phyloP scores from a whole-genome alignment of 2,888 invertebrate species.

The Timandra comae region DNA sequence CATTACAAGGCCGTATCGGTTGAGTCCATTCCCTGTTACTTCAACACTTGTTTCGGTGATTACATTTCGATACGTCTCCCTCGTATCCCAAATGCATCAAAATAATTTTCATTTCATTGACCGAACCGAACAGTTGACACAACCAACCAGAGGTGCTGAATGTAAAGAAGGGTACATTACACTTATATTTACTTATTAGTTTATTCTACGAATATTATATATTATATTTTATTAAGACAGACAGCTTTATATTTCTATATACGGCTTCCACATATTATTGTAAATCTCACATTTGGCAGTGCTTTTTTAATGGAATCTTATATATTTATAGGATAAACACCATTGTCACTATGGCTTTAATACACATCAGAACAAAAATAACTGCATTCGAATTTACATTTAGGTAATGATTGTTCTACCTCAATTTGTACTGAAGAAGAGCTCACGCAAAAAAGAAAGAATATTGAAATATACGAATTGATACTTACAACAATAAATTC shows the following conservation, averaged over 20 bases:
- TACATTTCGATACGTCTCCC: conserved; percentile 19
- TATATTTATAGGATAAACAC: background rate
- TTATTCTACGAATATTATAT: too few relatives aligned
- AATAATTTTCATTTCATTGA: conserved; percentile 47
- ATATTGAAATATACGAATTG: background rate
- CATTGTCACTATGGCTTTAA: conserved; percentile 1
- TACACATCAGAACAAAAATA: conserved; percentile 1
- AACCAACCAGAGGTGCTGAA: conserved; percentile 23
- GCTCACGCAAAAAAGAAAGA: conserved; percentile 14
- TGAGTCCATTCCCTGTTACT: conserved; percentile 4
- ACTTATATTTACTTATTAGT: too few relatives aligned
- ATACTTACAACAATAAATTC: too few relatives aligned
- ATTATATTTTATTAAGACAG: background rate
- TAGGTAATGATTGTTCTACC: conserved; percentile 12
- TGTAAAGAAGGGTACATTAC: conserved; percentile 24
- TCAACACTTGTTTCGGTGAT: conserved; percentile 5
- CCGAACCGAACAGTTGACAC: conserved; percentile 3
- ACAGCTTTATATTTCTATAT: conserved; percentile 22
- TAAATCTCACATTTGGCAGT: conserved; percentile 60
- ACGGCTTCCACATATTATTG: conserved; percentile 73
- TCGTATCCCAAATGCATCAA: conserved; percentile 44
- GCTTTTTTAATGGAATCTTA: conserved; percentile 17
- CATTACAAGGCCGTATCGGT: background rate
- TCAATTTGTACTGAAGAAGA: conserved; percentile 9
- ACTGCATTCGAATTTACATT: conserved; percentile 1